Evolutionary conservation across 2,797 vertebrate genomes (phyloP).

Genomic region (Smutsia temminckii): DNA sequence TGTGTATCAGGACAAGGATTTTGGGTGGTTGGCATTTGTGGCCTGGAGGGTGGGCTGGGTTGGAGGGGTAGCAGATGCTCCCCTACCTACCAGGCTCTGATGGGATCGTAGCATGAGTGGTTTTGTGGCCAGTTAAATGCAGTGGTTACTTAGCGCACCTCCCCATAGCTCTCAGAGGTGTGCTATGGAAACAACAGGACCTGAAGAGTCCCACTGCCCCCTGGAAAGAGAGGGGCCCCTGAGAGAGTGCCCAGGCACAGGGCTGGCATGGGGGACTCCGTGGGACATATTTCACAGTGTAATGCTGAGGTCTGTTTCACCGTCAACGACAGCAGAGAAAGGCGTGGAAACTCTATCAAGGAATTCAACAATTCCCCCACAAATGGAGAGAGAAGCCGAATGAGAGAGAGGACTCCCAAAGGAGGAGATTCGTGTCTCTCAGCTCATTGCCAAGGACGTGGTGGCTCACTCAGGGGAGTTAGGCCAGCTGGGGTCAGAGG

Average conservation of each 20-base stretch:
- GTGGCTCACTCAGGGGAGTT: background rate
- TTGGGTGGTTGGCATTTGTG: fast-evolving
- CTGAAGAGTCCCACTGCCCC: background rate
- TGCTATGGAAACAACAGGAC: background rate
- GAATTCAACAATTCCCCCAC: background rate
- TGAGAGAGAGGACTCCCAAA: background rate
- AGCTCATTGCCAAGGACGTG: background rate
- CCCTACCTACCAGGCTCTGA: background rate
- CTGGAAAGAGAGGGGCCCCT: background rate
- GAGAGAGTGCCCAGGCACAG: fast-evolving
- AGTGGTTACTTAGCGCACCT: background rate
- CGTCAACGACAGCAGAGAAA: background rate
- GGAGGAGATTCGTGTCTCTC: background rate
- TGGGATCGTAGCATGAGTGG: too few species aligned
- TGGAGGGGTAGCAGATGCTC: background rate
- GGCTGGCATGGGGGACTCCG: too few species aligned
- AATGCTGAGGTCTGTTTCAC: background rate
- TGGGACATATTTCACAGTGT: fast-evolving
- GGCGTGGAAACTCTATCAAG: background rate
- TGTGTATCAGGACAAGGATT: background rate
- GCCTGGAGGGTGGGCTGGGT: background rate
- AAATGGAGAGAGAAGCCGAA: background rate
- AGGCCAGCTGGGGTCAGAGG: background rate
- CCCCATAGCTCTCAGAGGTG: background rate
- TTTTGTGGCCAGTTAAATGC: background rate